Percentiles rank a stretch among this genome's conserved stretches.
These are phyloP conservation scores for Axinella damicornis DNA, from an alignment of 37 sponge, comb jelly and placozoan genomes.

Conservation along the genomic window DNA sequence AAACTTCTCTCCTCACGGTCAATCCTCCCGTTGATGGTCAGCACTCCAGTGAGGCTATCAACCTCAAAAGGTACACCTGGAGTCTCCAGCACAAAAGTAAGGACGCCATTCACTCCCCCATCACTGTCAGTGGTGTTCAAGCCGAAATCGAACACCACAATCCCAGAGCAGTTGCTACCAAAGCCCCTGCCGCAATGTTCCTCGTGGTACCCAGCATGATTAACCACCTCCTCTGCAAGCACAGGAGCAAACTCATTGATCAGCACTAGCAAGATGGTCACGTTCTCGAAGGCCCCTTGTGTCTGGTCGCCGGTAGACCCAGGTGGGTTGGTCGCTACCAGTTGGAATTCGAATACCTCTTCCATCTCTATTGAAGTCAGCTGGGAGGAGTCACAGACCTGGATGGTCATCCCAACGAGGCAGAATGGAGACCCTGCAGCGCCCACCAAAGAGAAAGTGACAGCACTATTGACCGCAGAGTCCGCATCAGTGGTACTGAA, in stretches of 20 bases:
- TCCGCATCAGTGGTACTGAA: conserved; percentile 65
- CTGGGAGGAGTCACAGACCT: conserved; percentile 49
- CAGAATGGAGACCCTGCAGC: conserved; percentile 53
- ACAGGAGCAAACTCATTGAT: conserved; percentile 70
- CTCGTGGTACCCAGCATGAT: conserved; percentile 7
- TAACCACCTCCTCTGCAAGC: neutral
- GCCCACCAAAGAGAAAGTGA: neutral
- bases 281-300: conserved; percentile 15
- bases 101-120: conserved; percentile 50
- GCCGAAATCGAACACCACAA: conserved; percentile 41
- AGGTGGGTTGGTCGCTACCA: conserved; percentile 39
- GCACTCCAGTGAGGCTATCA: conserved; percentile 33
- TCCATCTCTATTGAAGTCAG: conserved; percentile 37
- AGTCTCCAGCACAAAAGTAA: conserved; percentile 30
- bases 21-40: conserved; percentile 28
- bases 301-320: neutral
- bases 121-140: conserved; percentile 58
- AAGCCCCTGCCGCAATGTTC: conserved; percentile 26
- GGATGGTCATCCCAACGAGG: conserved; percentile 27
- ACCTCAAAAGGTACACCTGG: conserved; percentile 51
- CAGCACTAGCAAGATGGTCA: conserved; percentile 31
- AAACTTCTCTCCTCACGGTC: conserved; percentile 32
- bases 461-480: conserved; percentile 19
- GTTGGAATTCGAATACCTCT: conserved; percentile 2
- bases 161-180: conserved; percentile 19